Conservation (phyloP, 2,113 vertebrate genomes). For the Todiramphus chloris region DNA sequence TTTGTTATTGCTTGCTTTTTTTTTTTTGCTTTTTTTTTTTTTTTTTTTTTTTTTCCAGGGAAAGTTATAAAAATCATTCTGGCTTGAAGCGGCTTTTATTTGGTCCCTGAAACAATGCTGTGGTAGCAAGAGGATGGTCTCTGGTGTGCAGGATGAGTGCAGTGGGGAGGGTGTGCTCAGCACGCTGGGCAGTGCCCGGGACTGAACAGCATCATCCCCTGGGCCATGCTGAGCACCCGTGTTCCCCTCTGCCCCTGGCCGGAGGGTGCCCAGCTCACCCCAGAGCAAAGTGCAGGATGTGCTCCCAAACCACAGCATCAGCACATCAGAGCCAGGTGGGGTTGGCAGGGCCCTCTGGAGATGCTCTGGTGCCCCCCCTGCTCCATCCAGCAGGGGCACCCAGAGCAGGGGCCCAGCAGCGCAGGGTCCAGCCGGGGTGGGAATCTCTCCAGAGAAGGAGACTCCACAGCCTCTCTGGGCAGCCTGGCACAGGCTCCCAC, state of each 20-base stretch:
- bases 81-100: neutral
- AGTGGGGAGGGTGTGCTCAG: neutral
- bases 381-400: too few species aligned
- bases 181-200: neutral
- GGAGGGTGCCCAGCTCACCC: neutral
- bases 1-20: neutral
- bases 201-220: fast-evolving
- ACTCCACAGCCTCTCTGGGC: too few species aligned
- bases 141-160: fast-evolving
- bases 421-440: too few species aligned
- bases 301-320: neutral
- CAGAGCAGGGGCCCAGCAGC: too few species aligned
- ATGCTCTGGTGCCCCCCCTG: too few species aligned
- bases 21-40: too few species aligned
- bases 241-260: neutral
- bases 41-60: too few species aligned
- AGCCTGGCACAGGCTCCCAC: too few species aligned
- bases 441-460: too few species aligned
- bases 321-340: too few species aligned
- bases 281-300: neutral
- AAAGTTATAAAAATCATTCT: neutral
- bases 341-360: too few species aligned
- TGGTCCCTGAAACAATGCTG: neutral
- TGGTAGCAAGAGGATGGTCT: neutral
- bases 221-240: fast-evolving